phyloP scores from a whole-genome alignment of 2,888 invertebrate genomes.

The Chloroclystis v-ata region DNA sequence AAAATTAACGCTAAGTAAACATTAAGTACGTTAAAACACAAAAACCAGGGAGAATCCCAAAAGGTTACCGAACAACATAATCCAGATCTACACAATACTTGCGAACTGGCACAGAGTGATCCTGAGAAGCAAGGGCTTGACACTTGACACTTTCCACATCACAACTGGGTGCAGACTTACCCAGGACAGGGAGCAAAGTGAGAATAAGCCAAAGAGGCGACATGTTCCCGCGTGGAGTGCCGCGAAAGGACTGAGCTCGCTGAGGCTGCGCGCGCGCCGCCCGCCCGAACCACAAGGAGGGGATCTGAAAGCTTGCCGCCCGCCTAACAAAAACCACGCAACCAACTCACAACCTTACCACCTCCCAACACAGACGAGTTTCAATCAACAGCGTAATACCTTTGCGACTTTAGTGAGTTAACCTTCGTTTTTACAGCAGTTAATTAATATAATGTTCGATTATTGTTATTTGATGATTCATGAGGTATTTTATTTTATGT shows the following conservation, averaged over 20 bases:
- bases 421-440: slow-evolving; percentile 19
- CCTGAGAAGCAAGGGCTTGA: slow-evolving; percentile 6
- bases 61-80: slow-evolving; percentile 8
- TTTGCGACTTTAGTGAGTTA: slow-evolving; percentile 4
- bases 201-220: slow-evolving; percentile 71
- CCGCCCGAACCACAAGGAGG: slow-evolving; percentile 41
- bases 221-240: slow-evolving; percentile 70
- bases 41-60: slow-evolving; percentile 1
- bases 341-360: slow-evolving; percentile 4
- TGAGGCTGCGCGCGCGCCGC: slow-evolving; percentile 44
- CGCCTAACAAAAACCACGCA: slow-evolving; percentile 40
- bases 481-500: slow-evolving; percentile 6
- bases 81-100: slow-evolving; percentile 1
- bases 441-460: slow-evolving; percentile 10
- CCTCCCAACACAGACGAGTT: neutral
- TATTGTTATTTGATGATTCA: slow-evolving; percentile 10
- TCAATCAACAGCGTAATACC: neutral
- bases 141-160: slow-evolving; percentile 26
- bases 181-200: slow-evolving; percentile 70
- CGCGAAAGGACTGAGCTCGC: slow-evolving; percentile 63
- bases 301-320: slow-evolving; percentile 65
- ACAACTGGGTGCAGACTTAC: slow-evolving; percentile 52
- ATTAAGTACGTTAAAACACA: slow-evolving; percentile 2
- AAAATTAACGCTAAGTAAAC: no score
- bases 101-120: neutral